phyloP scores from a whole-genome alignment of 2,797 vertebrate genomes.

The Novumbra hubbsi region DNA sequence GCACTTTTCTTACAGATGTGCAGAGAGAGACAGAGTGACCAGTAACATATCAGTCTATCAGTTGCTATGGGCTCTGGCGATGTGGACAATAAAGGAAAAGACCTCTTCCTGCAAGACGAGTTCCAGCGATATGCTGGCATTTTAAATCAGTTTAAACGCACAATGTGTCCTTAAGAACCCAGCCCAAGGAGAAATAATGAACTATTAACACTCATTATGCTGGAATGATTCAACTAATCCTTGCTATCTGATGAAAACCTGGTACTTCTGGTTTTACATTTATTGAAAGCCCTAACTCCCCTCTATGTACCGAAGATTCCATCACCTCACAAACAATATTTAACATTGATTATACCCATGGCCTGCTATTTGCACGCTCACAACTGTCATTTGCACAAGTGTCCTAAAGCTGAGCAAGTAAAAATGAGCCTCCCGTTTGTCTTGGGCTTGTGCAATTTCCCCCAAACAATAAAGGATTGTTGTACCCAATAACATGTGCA shows the following conservation, averaged over 20 bases:
- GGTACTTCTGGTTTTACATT: background rate
- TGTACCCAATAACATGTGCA: too few relatives aligned
- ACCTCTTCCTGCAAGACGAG: slow-evolving; percentile 40
- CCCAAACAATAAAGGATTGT: too few relatives aligned
- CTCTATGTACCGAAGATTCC: too few relatives aligned
- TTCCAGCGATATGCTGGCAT: slow-evolving; percentile 52
- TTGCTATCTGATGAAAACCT: slow-evolving; percentile 1
- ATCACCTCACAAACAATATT: too few relatives aligned
- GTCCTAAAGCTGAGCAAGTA: too few relatives aligned
- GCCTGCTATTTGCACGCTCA: too few relatives aligned
- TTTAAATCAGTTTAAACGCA: slow-evolving; percentile 2
- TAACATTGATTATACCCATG: too few relatives aligned
- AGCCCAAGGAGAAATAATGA: slow-evolving; percentile 15
- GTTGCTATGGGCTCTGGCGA: slow-evolving; percentile 39
- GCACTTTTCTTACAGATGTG: slow-evolving; percentile 72
- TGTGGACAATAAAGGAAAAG: slow-evolving; percentile 14
- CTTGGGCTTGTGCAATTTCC: too few relatives aligned
- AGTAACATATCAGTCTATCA: slow-evolving; percentile 21
- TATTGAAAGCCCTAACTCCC: too few relatives aligned
- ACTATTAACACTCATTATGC: slow-evolving; percentile 14
- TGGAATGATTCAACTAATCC: slow-evolving; percentile 19
- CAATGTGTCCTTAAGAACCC: slow-evolving; percentile 3
- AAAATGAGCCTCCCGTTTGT: too few relatives aligned
- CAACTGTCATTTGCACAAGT: too few relatives aligned
- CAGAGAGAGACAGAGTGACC: slow-evolving; percentile 39